These are phyloP conservation scores for Cybosia mesomella DNA, from an alignment of 2,888 invertebrate species.

Conservation along the genomic window DNA sequence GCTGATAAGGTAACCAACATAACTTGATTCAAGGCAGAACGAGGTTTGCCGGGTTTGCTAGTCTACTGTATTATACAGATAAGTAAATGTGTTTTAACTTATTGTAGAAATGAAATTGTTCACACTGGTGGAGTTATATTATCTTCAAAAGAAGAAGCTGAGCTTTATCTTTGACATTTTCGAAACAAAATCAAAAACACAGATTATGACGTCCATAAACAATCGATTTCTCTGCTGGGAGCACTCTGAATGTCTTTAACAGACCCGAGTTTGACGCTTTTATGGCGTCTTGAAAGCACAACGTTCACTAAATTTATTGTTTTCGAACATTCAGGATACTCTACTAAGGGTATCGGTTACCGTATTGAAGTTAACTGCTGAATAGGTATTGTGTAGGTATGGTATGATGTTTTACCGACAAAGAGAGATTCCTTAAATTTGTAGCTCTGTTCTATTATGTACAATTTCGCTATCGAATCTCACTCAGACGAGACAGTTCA, in stretches of 20 bases:
- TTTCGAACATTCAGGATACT: conserved; percentile 26
- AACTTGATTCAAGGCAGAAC: too few relatives aligned
- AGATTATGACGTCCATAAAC: background rate
- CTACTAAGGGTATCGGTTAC: conserved; percentile 9
- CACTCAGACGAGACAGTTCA: background rate
- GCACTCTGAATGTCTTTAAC: conserved; percentile 32
- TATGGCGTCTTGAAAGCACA: conserved; percentile 36
- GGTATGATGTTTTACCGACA: background rate
- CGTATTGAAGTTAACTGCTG: background rate
- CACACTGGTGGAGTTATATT: too few relatives aligned
- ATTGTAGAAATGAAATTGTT: too few relatives aligned
- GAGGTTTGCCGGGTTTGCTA: too few relatives aligned
- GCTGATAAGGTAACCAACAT: too few relatives aligned
- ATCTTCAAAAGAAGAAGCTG: too few relatives aligned
- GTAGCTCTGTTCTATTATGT: too few relatives aligned
- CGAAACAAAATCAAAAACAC: background rate
- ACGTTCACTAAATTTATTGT: conserved; percentile 34
- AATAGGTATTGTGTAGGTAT: background rate
- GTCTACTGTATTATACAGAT: too few relatives aligned
- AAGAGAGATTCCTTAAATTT: background rate
- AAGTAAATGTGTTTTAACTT: too few relatives aligned
- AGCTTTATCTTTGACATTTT: background rate
- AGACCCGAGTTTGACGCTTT: conserved; percentile 39
- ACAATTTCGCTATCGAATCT: too few relatives aligned
- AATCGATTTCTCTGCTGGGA: conserved; percentile 8